A percentile compares a stretch with the other conserved stretches of the same genome.
Conservation (phyloP, 2,888 invertebrate species). For the Kryphioiulus occultus region DNA sequence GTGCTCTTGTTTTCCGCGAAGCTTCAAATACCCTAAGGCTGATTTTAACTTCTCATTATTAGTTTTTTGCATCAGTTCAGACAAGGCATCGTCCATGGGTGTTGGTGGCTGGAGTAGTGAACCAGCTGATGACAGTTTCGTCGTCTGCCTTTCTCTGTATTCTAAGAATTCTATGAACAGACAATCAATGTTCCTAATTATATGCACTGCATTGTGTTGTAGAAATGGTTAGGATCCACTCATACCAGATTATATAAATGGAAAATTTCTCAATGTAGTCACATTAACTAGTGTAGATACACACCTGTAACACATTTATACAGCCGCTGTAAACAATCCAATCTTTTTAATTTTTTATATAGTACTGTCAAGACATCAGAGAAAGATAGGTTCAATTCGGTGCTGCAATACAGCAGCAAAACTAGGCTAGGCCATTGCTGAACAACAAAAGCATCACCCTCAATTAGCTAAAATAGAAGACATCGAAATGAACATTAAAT, state of each 20-base stretch:
- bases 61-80: too few relatives aligned
- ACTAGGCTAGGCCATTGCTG: background rate
- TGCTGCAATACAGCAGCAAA: background rate
- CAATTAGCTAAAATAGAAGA: slow-evolving; percentile 44
- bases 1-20: background rate
- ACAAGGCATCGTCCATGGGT: too few relatives aligned
- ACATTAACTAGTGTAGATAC: background rate
- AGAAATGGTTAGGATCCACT: background rate
- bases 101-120: too few relatives aligned
- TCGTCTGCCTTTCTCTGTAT: background rate
- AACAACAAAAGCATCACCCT: slow-evolving; percentile 16
- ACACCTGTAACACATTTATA: slow-evolving; percentile 13
- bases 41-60: too few relatives aligned
- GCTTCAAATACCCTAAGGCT: background rate
- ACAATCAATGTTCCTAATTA: background rate
- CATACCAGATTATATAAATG: background rate
- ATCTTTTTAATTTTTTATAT: background rate
- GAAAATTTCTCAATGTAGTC: background rate
- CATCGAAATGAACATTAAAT: background rate
- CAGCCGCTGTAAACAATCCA: background rate
- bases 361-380: background rate
- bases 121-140: background rate
- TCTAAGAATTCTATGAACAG: background rate
- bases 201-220: background rate
- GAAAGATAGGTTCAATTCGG: background rate